phyloP scores from a whole-genome alignment of 2,113 vertebrate species.

The Todiramphus chloris region DNA sequence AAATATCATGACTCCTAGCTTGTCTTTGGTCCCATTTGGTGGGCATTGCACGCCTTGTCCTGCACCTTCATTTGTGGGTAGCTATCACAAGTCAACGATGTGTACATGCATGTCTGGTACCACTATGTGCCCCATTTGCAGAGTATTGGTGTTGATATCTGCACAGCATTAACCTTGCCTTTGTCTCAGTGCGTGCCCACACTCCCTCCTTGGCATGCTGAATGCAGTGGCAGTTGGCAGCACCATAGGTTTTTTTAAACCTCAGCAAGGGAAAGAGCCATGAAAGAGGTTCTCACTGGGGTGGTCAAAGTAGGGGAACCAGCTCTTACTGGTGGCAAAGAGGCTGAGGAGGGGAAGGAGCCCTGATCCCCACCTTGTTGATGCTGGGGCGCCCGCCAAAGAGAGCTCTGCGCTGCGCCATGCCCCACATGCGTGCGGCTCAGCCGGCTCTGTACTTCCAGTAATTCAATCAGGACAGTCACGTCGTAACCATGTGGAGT shows the following conservation, averaged over 20 bases:
- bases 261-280: not conserved
- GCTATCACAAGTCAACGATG: not conserved
- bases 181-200: accelerated
- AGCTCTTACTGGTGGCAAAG: not conserved
- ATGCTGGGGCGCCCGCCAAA: accelerated
- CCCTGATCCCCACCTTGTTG: not conserved
- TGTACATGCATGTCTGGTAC: accelerated
- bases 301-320: accelerated
- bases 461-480: slow-evolving; percentile 64
- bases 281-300: accelerated
- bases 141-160: accelerated
- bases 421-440: not conserved
- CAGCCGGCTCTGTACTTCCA: slow-evolving; percentile 9
- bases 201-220: accelerated
- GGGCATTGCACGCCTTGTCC: not conserved
- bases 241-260: not conserved
- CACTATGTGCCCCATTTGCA: accelerated
- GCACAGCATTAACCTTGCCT: accelerated
- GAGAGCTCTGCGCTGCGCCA: not conserved
- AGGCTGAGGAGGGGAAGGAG: not conserved
- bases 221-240: not conserved
- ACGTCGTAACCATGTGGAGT: slow-evolving; percentile 66
- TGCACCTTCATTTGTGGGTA: not conserved
- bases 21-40: not conserved
- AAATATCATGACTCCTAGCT: not conserved